Evolutionary conservation across 2,888 invertebrate genomes (phyloP).

Genomic region (Lumbricus terrestris): DNA sequence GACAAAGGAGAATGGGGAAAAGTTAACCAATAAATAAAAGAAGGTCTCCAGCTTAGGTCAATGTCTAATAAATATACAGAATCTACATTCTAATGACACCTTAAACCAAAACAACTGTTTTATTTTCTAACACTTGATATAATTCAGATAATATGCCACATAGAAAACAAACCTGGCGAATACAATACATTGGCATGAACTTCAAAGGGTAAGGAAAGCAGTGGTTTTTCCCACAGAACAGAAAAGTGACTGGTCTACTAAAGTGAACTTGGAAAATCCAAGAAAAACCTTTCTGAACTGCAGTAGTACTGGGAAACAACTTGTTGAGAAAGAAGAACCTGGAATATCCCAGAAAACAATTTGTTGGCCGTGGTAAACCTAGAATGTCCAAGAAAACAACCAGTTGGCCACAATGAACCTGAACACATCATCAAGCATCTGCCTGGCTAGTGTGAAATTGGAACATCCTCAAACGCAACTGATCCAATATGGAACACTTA

Average conservation of each 20-base stretch:
- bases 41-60: background rate
- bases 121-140: background rate
- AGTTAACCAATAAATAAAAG: background rate
- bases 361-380: background rate
- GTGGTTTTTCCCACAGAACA: background rate
- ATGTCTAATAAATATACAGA: conserved; percentile 3
- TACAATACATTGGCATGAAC: background rate
- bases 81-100: background rate
- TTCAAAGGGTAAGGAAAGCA: background rate
- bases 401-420: background rate
- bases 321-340: too few relatives aligned
- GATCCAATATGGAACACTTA: too few relatives aligned
- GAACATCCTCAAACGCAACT: background rate
- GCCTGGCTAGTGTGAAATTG: background rate
- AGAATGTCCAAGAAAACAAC: background rate
- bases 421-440: background rate
- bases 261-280: background rate
- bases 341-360: too few relatives aligned
- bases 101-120: background rate
- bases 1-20: background rate
- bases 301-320: background rate
- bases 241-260: background rate
- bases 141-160: background rate
- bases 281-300: too few relatives aligned
- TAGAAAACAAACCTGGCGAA: background rate